phyloP scores from a whole-genome alignment of 2,888 invertebrate genomes.

The Theristus sp. region DNA sequence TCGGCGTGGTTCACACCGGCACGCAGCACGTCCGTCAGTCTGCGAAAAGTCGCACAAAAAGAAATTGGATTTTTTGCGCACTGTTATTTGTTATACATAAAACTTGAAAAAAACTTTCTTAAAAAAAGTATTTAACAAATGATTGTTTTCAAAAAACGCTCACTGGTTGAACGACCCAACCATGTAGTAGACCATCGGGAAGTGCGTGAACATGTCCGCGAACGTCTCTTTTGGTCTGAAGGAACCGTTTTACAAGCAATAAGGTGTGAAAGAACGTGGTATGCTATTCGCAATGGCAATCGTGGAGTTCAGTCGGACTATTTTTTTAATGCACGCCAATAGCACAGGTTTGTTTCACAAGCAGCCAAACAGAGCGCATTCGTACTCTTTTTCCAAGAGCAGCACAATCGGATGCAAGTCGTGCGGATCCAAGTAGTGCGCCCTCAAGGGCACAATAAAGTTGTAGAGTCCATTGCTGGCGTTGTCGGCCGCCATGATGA shows the following conservation, averaged over 20 bases:
- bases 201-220: conserved; percentile 82
- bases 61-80: too few relatives aligned
- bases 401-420: conserved; percentile 86
- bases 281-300: background rate
- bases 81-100: too few relatives aligned
- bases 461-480: conserved; percentile 95
- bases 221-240: conserved; percentile 66
- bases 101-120: too few relatives aligned
- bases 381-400: conserved; percentile 52
- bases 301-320: background rate
- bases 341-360: too few relatives aligned
- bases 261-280: too few relatives aligned
- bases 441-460: conserved; percentile 85
- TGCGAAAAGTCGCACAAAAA: too few relatives aligned
- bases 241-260: background rate
- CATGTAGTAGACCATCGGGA: conserved; percentile 97
- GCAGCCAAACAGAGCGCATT: background rate
- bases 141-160: too few relatives aligned
- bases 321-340: too few relatives aligned
- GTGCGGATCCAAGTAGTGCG: conserved; percentile 79
- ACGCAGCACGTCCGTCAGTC: conserved; percentile 10
- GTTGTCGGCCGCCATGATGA: conserved; percentile 87
- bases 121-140: too few relatives aligned
- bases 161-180: conserved; percentile 82
- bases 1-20: conserved; percentile 89